Evolutionary conservation across 2,113 vertebrate species (phyloP).

Genomic region (Eupsittula cactorum): DNA sequence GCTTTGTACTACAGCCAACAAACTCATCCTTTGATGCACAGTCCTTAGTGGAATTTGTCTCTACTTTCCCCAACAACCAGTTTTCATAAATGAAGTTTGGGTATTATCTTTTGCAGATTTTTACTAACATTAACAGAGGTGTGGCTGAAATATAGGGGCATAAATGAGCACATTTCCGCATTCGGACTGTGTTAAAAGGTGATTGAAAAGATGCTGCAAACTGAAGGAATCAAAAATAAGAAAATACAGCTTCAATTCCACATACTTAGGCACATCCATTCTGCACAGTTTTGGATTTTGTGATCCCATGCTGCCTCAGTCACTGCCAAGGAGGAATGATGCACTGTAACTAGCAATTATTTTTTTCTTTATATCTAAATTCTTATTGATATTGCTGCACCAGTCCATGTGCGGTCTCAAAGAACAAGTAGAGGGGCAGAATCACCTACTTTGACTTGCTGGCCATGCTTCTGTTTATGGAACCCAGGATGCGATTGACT

Average conservation of each 20-base stretch:
- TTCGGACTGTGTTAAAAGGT: background rate
- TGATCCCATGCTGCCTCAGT: background rate
- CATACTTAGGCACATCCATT: background rate
- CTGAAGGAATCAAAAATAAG: background rate
- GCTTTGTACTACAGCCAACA: background rate
- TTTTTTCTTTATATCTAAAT: background rate
- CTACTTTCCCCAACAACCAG: background rate
- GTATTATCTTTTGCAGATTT: background rate
- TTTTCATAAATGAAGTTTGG: background rate
- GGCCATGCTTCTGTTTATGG: background rate
- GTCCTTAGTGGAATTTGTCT: background rate
- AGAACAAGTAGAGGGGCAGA: fast-evolving
- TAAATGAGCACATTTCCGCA: background rate
- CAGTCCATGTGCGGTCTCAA: fast-evolving
- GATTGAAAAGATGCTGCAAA: background rate
- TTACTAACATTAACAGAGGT: background rate
- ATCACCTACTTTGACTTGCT: fast-evolving
- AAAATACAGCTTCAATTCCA: background rate
- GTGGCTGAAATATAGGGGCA: background rate
- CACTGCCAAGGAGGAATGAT: fast-evolving
- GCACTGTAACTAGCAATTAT: background rate
- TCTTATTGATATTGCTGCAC: background rate
- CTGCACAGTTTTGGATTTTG: background rate
- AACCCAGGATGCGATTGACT: fast-evolving
- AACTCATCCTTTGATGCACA: background rate